Base-by-base conservation (phyloP, 2,797 vertebrate species). In the Setipinna tenuifilis region DNA sequence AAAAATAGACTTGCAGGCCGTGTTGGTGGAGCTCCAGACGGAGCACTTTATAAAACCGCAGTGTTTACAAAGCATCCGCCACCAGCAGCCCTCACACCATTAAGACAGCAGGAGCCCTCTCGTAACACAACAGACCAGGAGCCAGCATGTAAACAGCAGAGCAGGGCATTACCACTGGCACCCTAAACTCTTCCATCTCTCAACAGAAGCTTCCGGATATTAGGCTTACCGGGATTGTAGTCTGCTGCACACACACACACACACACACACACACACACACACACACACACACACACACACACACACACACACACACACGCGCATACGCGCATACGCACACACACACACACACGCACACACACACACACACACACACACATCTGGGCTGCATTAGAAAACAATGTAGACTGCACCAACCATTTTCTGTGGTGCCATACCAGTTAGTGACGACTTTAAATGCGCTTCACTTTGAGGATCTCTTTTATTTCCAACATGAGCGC, bases 111-210 rank as follows among this genome's bases (percentile, higher is more conserved):
- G 61, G 54, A 85, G 11, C 75, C 61, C 54, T 58, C 25, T 81
- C 57, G 19, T 44, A 89, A 83, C 58, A 85, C 59, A 31, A 7
- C 23, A 59, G 78, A 85, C 35, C 10, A 71, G 82, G 48, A 89
- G 84, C 65, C 86, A 87, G 81, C 65, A 88, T 87, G 83, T 75
- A 62, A 87, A 83, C 81, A 87, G 50, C 62, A 57, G 25, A 71
- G 28, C 10, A 0, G 3, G 17, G 28, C 28, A 71, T 41, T 71
- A 35, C 65, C 65, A 31, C 31, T 31, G 65, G 2, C 17, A 16
- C 14, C 2, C 65, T 28, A 35, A 14, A 71, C 65, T 31, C 25
- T 19, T 35, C 28, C 16, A 16, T 16, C 65, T 71, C 65, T 71
- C 16, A 23, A 71, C 28, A 71, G 65, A 71, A 17, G 23, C 12